Conservation (phyloP, 1,140 invertebrate genomes). For the Caenorhabditis remanei region DNA sequence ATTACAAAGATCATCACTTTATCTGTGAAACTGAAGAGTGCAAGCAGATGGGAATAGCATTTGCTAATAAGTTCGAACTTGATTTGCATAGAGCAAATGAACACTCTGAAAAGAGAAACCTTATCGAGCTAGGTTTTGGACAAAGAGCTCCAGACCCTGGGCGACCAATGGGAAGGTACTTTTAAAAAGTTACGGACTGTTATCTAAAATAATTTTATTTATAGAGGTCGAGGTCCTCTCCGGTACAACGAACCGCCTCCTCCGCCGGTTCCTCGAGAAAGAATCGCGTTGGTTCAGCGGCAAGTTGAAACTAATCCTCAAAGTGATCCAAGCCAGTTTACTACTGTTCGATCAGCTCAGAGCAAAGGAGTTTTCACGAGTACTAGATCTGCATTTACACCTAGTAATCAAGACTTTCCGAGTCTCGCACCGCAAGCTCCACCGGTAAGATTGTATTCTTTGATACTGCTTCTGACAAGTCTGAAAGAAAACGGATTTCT, state of each 20-base stretch:
- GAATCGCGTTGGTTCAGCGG: conserved; percentile 51
- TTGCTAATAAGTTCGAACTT: conserved; percentile 70
- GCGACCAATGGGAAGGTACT: conserved; percentile 23
- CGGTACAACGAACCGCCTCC: conserved; percentile 9
- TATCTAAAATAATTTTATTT: not conserved
- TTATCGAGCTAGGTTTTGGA: conserved; percentile 67
- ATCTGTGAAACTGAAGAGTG: conserved; percentile 72
- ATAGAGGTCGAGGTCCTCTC: not conserved
- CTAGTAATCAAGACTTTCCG: conserved; percentile 42
- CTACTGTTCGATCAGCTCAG: conserved; percentile 67
- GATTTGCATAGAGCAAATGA: conserved; percentile 68
- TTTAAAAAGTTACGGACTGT: not conserved
- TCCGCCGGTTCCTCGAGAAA: conserved; percentile 46
- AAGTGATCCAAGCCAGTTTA: conserved; percentile 21
- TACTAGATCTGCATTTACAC: conserved; percentile 7
- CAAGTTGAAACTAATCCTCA: conserved; percentile 41
- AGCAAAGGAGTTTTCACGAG: conserved; percentile 40
- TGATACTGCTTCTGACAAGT: too few relatives aligned
- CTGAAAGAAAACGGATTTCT: too few relatives aligned
- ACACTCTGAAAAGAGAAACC: conserved; percentile 62
- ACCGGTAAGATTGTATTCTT: not conserved
- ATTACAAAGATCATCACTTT: conserved; percentile 68
- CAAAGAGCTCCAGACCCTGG: conserved; percentile 45
- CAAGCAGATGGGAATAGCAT: conserved; percentile 72
- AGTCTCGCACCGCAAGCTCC: conserved; percentile 6